Conservation (phyloP, 1,140 invertebrate genomes). For the Trissolcus basalis region DNA sequence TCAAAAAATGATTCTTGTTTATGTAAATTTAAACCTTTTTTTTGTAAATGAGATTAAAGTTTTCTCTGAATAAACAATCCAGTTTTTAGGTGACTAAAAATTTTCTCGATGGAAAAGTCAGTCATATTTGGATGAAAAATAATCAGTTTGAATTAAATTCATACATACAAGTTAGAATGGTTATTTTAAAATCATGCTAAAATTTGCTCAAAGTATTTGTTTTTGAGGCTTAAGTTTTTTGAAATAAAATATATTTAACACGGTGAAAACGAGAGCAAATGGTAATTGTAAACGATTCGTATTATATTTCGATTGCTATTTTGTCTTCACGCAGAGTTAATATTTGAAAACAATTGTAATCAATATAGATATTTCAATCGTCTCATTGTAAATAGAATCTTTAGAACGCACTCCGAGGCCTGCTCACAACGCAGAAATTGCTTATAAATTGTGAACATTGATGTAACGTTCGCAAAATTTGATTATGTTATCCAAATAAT, state of each 20-base stretch:
- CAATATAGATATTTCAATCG: conserved; percentile 39
- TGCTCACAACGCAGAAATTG: conserved; percentile 26
- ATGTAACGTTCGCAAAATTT: conserved; percentile 20
- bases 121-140: too few relatives aligned
- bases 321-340: conserved; percentile 33
- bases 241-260: not conserved
- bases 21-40: too few relatives aligned
- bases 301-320: conserved; percentile 40
- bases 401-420: conserved; percentile 19
- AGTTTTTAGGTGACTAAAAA: too few relatives aligned
- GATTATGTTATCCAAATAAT: conserved; percentile 19
- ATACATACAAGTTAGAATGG: too few relatives aligned
- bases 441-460: conserved; percentile 45
- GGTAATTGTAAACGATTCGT: conserved; percentile 46
- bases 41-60: conserved; percentile 4
- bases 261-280: conserved; percentile 13
- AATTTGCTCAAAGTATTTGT: too few relatives aligned
- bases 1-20: too few relatives aligned
- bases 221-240: conserved; percentile 1
- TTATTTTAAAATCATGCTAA: too few relatives aligned
- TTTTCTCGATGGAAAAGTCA: too few relatives aligned
- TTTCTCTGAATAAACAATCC: too few relatives aligned
- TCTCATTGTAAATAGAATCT: conserved; percentile 45
- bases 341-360: conserved; percentile 50
- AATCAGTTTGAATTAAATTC: too few relatives aligned